Base-by-base conservation (phyloP, 2,113 vertebrate genomes). In the Platysteira castanea region DNA sequence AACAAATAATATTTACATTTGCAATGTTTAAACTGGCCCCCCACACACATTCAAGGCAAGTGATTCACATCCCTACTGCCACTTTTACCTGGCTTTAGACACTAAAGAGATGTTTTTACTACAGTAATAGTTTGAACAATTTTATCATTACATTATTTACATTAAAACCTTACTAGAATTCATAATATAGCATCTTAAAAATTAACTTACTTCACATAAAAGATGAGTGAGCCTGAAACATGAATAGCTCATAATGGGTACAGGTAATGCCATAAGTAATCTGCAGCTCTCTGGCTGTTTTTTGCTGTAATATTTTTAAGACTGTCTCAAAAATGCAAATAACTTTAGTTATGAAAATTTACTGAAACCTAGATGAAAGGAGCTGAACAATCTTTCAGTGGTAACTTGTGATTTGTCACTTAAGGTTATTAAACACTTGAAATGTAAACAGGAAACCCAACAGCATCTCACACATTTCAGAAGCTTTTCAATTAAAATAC, bases 1-100 rank as follows among this genome's bases (percentile, higher is more conserved):
- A 91, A 71, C 46, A 91, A 95, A 94, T 94, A 95, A 94, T 89
- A 97, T 95, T 92, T 89, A 89, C 52, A 75, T 86, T 90, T 44
- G 54, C 4, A 2, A 59, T 93, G 92, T 92, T 92, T 91, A 95
- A 91, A 81, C 46, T 78, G 73, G 67, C n/a, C 71, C 60, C 93
- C 2, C 78, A 33, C 84, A 27, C 11, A n/a, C 24, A 81, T 52
- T 84, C 75, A 84, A 88, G 80, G 70, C 79, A 90, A 95, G 46
- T 31, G 42, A 94, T 65, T 88, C 85, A 91, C 37, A 84, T 76
- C n/a, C 30, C n/a, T 33, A 49, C n/a, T 73, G 37, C 18, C 65
- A 79, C 57, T 84, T 87, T 56, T 68, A 96, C 91, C 89, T 89
- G 89, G 41, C 49, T 95, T 84, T 6, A 41, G 20, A 67, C 12